Percentiles rank a stretch among this genome's conserved stretches.
phyloP scores from a whole-genome alignment of 2,797 vertebrate species.

The Xiphophorus birchmanni region DNA sequence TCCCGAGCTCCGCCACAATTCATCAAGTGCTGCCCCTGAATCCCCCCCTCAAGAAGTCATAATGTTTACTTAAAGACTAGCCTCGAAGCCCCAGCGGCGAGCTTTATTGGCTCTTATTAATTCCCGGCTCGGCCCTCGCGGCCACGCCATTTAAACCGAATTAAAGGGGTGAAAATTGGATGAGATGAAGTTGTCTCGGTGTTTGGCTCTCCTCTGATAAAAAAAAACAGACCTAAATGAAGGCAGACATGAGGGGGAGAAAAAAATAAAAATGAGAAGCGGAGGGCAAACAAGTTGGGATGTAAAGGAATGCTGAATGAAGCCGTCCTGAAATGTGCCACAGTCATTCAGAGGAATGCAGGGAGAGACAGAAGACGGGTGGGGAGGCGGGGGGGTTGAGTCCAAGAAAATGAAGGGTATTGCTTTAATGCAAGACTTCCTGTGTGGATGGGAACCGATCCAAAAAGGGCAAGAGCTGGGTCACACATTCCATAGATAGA shows the following conservation, averaged over 20 bases:
- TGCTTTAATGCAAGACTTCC: constrained; percentile 74
- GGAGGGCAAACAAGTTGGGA: constrained; percentile 58
- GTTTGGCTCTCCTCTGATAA: constrained; percentile 63
- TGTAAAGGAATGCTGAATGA: constrained; percentile 76
- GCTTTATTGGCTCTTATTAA: constrained; percentile 80
- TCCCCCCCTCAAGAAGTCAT: constrained; percentile 78
- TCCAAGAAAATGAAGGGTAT: constrained; percentile 47
- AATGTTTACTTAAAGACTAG: constrained; percentile 80
- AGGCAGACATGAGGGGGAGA: constrained; percentile 46
- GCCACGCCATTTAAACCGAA: constrained; percentile 80
- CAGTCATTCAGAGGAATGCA: constrained; percentile 63
- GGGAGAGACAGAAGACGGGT: constrained; percentile 15
- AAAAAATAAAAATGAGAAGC: constrained; percentile 24
- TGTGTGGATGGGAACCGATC: constrained; percentile 70
- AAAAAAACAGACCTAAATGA: constrained; percentile 61
- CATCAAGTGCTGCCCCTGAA: constrained; percentile 74
- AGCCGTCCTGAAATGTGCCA: constrained; percentile 64
- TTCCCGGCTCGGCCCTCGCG: constrained; percentile 68
- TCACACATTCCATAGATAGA: constrained; percentile 72
- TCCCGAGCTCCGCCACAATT: constrained; percentile 72
- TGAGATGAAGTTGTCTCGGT: constrained; percentile 79
- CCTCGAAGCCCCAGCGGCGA: constrained; percentile 71
- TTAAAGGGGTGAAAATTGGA: constrained; percentile 79
- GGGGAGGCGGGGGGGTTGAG: not conserved
- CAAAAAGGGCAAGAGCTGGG: constrained; percentile 64